Evolutionary conservation across 2,797 vertebrate genomes (phyloP).

Genomic region (Dromococcyx pavoninus): DNA sequence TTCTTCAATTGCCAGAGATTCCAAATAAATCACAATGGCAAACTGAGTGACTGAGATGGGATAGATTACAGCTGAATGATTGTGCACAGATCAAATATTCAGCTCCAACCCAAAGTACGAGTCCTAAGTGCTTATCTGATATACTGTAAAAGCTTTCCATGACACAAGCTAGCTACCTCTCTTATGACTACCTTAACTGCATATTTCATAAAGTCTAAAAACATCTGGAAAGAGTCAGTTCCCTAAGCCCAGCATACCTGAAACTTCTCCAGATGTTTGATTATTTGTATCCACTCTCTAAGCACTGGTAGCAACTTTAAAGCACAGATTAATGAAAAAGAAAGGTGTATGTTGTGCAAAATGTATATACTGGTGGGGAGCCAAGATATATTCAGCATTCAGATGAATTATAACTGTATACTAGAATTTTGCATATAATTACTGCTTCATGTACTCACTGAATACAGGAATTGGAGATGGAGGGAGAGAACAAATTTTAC

Average conservation of each 20-base stretch:
- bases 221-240: not conserved
- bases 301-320: not conserved
- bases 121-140: constrained; percentile 1
- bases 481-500: not conserved
- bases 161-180: not conserved
- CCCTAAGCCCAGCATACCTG: not conserved
- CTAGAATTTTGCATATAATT: not conserved
- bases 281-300: not conserved
- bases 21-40: constrained; percentile 37
- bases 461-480: not conserved
- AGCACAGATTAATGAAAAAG: not conserved
- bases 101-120: not conserved
- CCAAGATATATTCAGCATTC: not conserved
- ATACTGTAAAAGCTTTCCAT: constrained; percentile 26
- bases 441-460: not conserved
- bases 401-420: not conserved
- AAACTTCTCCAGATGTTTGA: not conserved
- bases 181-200: not conserved
- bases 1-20: constrained; percentile 46
- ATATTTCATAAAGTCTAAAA: not conserved
- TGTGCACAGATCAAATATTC: constrained; percentile 28
- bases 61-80: constrained; percentile 33
- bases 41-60: constrained; percentile 26
- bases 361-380: not conserved
- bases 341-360: not conserved